A percentile compares a stretch with the other conserved stretches of the same genome.
phyloP scores from a whole-genome alignment of 2,888 invertebrate species.

The Athalia circularis region DNA sequence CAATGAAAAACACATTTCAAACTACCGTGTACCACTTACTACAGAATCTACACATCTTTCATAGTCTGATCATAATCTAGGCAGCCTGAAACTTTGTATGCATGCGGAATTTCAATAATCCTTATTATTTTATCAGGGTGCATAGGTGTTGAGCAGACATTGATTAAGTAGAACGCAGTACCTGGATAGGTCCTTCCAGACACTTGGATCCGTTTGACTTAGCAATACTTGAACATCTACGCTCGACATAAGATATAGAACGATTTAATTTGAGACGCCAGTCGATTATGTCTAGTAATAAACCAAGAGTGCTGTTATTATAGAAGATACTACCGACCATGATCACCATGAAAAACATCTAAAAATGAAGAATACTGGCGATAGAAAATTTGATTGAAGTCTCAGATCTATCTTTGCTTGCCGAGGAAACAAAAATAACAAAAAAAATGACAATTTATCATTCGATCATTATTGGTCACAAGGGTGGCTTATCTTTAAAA shows the following conservation, averaged over 20 bases:
- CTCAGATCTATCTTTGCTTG: background rate
- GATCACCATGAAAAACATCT: constrained; percentile 70
- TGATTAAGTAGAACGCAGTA: constrained; percentile 55
- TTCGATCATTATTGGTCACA: background rate
- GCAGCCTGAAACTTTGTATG: constrained; percentile 13
- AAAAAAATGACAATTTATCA: background rate
- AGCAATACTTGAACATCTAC: constrained; percentile 57
- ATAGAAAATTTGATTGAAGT: constrained; percentile 20
- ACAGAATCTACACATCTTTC: background rate
- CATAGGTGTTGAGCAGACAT: constrained; percentile 22
- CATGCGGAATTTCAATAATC: constrained; percentile 15
- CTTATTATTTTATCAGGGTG: constrained; percentile 32
- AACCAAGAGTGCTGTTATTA: constrained; percentile 67
- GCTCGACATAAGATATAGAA: constrained; percentile 62
- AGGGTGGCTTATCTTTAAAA: background rate
- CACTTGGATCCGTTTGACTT: constrained; percentile 62
- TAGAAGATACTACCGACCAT: constrained; percentile 68
- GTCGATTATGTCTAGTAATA: constrained; percentile 65
- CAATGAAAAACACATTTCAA: background rate
- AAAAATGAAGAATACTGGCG: constrained; percentile 62
- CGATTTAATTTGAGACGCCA: constrained; percentile 62
- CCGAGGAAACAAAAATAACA: background rate
- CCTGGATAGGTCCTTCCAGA: constrained; percentile 68
- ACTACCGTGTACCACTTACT: background rate
- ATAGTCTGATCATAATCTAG: constrained; percentile 34